Evolutionary conservation across 2,113 vertebrate genomes (phyloP).

Genomic region (Tetrax tetrax): DNA sequence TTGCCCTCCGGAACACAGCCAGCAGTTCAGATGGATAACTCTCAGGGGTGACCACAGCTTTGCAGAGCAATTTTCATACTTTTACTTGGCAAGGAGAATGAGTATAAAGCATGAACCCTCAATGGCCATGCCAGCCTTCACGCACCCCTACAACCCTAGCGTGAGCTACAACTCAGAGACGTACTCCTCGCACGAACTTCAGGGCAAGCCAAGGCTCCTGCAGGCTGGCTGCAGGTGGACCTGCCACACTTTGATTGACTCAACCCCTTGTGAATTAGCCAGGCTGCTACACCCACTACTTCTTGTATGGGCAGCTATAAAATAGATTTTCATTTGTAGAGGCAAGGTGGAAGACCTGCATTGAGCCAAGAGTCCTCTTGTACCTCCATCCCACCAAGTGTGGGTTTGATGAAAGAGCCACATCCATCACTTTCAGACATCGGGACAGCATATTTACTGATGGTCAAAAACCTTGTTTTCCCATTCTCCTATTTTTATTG

Average conservation of each 20-base stretch:
- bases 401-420: neutral
- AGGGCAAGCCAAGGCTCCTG: neutral
- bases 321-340: neutral
- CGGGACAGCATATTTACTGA: neutral
- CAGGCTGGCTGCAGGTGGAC: neutral
- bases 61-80: slow-evolving; percentile 8
- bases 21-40: slow-evolving; percentile 16
- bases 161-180: neutral
- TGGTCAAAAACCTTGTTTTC: neutral
- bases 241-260: neutral
- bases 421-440: neutral
- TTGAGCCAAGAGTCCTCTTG: neutral
- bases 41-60: slow-evolving; percentile 16
- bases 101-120: neutral
- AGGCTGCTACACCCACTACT: neutral
- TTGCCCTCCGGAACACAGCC: slow-evolving; percentile 11
- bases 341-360: neutral
- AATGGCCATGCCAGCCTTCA: neutral
- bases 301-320: neutral
- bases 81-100: neutral
- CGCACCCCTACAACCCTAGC: neutral
- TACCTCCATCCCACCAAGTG: neutral
- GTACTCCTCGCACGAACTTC: neutral
- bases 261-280: neutral
- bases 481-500: neutral